Percentiles rank a stretch among this genome's conserved stretches.
These are phyloP conservation scores for Menidia beryllina DNA, from an alignment of 2,113 vertebrate species.

Conservation along the genomic window DNA sequence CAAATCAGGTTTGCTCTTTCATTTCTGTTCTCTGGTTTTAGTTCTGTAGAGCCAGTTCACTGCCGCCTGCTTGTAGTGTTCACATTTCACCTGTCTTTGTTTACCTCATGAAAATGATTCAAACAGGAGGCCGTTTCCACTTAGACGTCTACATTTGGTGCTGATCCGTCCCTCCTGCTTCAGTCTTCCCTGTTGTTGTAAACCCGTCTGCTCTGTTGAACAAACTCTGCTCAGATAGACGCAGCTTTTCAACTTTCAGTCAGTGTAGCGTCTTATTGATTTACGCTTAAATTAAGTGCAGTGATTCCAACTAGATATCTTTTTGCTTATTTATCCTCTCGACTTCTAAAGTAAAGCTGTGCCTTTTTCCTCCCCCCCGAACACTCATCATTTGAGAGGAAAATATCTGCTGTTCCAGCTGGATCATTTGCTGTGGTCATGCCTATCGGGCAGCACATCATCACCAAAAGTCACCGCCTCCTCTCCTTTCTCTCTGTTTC, in stretches of 20 bases:
- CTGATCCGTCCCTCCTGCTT: conserved; percentile 13
- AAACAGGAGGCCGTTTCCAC: conserved; percentile 33
- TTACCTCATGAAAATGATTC: conserved; percentile 40
- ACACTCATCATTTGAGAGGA: no score
- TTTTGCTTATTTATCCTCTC: no score
- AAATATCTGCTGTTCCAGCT: no score
- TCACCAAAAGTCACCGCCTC: conserved; percentile 1
- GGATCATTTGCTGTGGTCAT: neutral
- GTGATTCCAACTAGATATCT: neutral
- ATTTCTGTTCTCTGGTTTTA: no score
- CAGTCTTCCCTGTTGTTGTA: neutral
- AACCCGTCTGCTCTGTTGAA: neutral
- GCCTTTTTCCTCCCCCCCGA: no score
- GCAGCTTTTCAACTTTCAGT: neutral
- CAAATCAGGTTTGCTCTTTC: conserved; percentile 98
- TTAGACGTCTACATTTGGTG: conserved; percentile 26
- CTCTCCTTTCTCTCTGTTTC: conserved; percentile 50
- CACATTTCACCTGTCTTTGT: conserved; percentile 55
- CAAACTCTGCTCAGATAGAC: neutral
- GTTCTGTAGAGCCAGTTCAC: conserved; percentile 74
- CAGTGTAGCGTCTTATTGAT: neutral
- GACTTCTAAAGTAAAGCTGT: no score
- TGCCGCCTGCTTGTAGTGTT: conserved; percentile 38
- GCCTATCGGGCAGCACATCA: neutral
- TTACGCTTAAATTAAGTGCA: neutral